Evolutionary conservation across 2,888 invertebrate species (phyloP).

Genomic region (Orthosia incerta): DNA sequence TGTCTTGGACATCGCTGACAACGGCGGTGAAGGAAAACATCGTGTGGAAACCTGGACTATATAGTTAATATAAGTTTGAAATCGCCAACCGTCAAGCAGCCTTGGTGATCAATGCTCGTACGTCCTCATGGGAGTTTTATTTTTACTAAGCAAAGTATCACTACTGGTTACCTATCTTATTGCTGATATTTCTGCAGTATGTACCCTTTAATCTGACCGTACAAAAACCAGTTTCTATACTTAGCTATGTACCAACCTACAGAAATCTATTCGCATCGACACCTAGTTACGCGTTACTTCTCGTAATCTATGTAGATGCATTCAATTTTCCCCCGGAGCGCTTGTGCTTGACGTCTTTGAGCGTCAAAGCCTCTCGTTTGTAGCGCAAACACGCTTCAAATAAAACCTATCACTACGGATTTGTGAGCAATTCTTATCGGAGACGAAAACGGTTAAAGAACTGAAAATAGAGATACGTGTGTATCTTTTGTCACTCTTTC

Average conservation of each 20-base stretch:
- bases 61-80: too few species aligned
- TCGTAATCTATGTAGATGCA: constrained; percentile 48
- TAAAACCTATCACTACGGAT: constrained; percentile 55
- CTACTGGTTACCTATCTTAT: too few species aligned
- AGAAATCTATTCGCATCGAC: neutral
- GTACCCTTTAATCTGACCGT: too few species aligned
- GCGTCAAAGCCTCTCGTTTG: constrained; percentile 47
- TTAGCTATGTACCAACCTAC: neutral
- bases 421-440: constrained; percentile 32
- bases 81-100: too few species aligned
- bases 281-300: constrained; percentile 23
- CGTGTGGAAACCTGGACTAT: too few species aligned
- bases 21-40: too few species aligned
- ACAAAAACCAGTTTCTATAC: neutral
- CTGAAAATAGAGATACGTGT: neutral
- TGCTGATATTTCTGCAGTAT: too few species aligned
- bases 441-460: neutral
- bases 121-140: too few species aligned
- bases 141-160: too few species aligned
- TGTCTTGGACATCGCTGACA: too few species aligned
- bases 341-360: constrained; percentile 42
- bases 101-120: too few species aligned
- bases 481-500: neutral
- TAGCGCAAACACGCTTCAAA: constrained; percentile 51
- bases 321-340: constrained; percentile 49